phyloP scores from a whole-genome alignment of 2,888 invertebrate species.

The Tetheella fluctuosa region DNA sequence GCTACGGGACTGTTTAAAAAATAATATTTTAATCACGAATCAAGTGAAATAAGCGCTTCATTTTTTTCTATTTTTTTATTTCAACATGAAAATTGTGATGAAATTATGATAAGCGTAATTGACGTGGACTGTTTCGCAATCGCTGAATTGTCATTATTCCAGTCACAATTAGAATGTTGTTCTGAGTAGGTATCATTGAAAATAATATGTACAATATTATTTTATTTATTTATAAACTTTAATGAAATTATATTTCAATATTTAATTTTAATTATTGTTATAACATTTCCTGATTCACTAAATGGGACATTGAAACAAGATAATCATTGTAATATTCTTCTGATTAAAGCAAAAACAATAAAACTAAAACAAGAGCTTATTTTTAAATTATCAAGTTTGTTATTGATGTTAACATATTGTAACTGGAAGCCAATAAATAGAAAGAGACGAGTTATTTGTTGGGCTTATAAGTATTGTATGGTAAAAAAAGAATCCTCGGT shows the following conservation, averaged over 20 bases:
- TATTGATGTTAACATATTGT: constrained; percentile 12
- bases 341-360: too few relatives aligned
- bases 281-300: too few relatives aligned
- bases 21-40: constrained; percentile 41
- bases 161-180: background rate
- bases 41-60: constrained; percentile 36
- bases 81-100: constrained; percentile 5
- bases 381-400: too few relatives aligned
- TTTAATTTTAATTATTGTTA: too few relatives aligned
- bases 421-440: constrained; percentile 45
- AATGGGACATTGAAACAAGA: too few relatives aligned
- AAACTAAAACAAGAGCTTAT: too few relatives aligned
- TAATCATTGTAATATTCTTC: too few relatives aligned
- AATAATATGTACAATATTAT: background rate
- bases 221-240: background rate
- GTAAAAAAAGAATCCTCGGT: constrained; percentile 60
- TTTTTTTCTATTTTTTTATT: background rate
- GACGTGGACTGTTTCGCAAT: background rate
- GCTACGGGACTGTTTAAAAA: constrained; percentile 48
- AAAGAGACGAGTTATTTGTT: constrained; percentile 63
- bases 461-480: constrained; percentile 70
- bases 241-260: too few relatives aligned
- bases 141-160: constrained; percentile 5
- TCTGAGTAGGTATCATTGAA: background rate
- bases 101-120: constrained; percentile 7